A percentile compares a stretch with the other conserved stretches of the same genome.
phyloP scores from a whole-genome alignment of 2,888 invertebrate species.

The Osedax fenrisi region DNA sequence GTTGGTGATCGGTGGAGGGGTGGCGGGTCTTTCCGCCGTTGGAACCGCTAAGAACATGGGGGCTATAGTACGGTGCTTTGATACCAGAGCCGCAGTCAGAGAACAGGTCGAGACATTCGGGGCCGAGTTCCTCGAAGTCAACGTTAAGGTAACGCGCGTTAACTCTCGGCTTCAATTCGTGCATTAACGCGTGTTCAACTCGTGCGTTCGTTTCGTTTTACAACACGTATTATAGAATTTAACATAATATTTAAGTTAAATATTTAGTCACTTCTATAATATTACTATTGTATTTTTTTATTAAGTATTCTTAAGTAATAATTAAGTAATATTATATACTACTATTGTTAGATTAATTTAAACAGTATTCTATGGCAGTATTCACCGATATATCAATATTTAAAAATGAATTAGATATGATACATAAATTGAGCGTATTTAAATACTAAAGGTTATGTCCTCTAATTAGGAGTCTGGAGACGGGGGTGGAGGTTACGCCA shows the following conservation, averaged over 20 bases:
- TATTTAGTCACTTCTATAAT: neutral
- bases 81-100: constrained; percentile 63
- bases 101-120: constrained; percentile 68
- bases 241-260: neutral
- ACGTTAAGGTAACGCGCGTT: constrained; percentile 63
- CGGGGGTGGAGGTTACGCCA: constrained; percentile 66
- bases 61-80: constrained; percentile 74
- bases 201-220: too few relatives aligned
- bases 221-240: too few relatives aligned
- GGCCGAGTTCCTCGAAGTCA: constrained; percentile 71
- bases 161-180: too few relatives aligned
- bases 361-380: too few relatives aligned
- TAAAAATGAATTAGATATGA: too few relatives aligned
- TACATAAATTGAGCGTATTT: too few relatives aligned
- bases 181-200: too few relatives aligned
- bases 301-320: too few relatives aligned
- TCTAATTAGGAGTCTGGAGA: constrained; percentile 55
- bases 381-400: too few relatives aligned
- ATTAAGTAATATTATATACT: too few relatives aligned
- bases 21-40: constrained; percentile 73
- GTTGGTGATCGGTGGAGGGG: constrained; percentile 75
- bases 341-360: too few relatives aligned
- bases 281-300: neutral
- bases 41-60: constrained; percentile 77
- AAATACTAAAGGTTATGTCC: too few relatives aligned